These are phyloP conservation scores for Sympetrum striolatum DNA, from an alignment of 2,888 invertebrate genomes.

Conservation along the genomic window DNA sequence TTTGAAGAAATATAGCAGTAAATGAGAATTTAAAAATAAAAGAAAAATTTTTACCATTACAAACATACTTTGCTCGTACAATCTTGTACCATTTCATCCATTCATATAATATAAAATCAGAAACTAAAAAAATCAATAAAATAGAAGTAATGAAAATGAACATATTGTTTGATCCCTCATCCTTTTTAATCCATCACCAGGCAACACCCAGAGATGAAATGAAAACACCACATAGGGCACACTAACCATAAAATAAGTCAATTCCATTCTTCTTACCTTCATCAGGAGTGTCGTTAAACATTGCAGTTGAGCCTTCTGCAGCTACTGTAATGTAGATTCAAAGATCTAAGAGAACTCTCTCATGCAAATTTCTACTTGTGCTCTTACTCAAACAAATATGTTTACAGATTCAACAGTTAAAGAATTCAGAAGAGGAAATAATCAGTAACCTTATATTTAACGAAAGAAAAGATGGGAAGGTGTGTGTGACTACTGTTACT, in stretches of 20 bases:
- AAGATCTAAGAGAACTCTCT: not conserved
- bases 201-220: no score
- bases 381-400: not conserved
- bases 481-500: not conserved
- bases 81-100: no score
- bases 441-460: not conserved
- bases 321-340: slow-evolving; percentile 11
- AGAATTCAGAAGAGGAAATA: slow-evolving; percentile 21
- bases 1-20: no score
- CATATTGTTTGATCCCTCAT: no score
- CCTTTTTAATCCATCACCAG: no score
- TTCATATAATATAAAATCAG: no score
- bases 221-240: no score
- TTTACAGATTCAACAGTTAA: not conserved
- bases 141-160: no score
- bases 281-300: not conserved
- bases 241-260: not conserved
- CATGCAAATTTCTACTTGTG: not conserved
- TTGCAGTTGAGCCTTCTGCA: not conserved
- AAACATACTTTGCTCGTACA: no score
- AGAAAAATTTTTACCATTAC: no score
- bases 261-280: not conserved
- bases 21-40: no score
- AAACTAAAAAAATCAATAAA: no score
- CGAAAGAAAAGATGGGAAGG: not conserved